Percentiles rank a stretch among this genome's conserved stretches.
Conservation (phyloP, 2,888 invertebrate species). For the Holacanthella duospinosa region DNA sequence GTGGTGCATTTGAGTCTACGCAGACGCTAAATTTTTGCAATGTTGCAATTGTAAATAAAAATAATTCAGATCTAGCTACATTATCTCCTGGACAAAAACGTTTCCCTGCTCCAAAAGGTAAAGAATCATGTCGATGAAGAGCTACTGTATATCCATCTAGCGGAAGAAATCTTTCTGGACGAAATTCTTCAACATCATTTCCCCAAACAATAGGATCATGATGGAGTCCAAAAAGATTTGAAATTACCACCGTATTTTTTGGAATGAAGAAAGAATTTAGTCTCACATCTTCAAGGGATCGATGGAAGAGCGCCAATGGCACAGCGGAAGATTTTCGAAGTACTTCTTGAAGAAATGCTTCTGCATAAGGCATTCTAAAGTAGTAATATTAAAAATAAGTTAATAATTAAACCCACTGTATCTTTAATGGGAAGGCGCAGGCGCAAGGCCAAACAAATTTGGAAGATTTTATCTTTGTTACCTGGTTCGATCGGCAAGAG, state of each 20-base stretch:
- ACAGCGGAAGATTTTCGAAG: background rate
- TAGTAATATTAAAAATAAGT: background rate
- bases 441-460: background rate
- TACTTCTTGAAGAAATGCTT: background rate
- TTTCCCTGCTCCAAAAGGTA: background rate
- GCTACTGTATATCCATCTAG: background rate
- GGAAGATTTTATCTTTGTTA: background rate
- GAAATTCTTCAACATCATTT: background rate
- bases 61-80: background rate
- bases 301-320: background rate
- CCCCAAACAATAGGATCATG: constrained; percentile 2
- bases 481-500: background rate
- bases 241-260: background rate
- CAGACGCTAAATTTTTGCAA: background rate
- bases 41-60: background rate
- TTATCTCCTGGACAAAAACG: background rate
- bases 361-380: constrained; percentile 1
- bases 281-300: background rate
- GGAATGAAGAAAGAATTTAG: background rate
- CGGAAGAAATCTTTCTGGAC: background rate
- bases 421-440: no score
- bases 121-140: background rate
- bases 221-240: background rate
- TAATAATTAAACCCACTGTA: background rate
- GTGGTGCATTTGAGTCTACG: background rate